Conservation (phyloP, 23 tunicate species). For the Aplidium turbinatum region DNA sequence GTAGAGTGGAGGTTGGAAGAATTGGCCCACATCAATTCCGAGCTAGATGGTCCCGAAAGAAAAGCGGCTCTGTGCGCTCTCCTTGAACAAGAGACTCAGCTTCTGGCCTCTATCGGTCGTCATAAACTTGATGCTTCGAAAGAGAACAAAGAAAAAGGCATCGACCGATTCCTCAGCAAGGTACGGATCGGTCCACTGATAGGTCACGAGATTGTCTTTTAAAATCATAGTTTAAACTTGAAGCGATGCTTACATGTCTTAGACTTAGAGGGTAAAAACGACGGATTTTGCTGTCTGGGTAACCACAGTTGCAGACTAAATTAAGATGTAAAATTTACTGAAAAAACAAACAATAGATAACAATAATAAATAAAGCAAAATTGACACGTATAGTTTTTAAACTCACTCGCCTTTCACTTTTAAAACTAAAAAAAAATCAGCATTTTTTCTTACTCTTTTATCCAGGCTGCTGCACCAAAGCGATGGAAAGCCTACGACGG, state of each 20-base stretch:
- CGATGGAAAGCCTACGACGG: slow-evolving; percentile 98
- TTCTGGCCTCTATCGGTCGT: slow-evolving; percentile 88
- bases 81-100: slow-evolving; percentile 94
- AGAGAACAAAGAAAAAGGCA: slow-evolving; percentile 62
- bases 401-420: neutral
- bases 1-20: slow-evolving; percentile 96
- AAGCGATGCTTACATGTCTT: too few species aligned
- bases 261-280: too few species aligned
- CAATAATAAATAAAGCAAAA: too few species aligned
- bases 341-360: too few species aligned
- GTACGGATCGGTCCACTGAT: too few species aligned
- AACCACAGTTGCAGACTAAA: too few species aligned
- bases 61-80: slow-evolving; percentile 95
- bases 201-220: too few species aligned
- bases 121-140: slow-evolving; percentile 81
- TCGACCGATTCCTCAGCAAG: slow-evolving; percentile 66
- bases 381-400: too few species aligned
- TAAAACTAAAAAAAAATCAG: neutral
- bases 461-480: slow-evolving; percentile 97
- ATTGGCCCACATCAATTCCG: slow-evolving; percentile 68
- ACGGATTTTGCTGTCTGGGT: too few species aligned
- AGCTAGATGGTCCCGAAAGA: slow-evolving; percentile 75
- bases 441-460: neutral
- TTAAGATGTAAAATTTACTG: too few species aligned
- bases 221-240: too few species aligned